phyloP scores from a whole-genome alignment of 2,888 invertebrate genomes.

The Eurytoma adleriae region DNA sequence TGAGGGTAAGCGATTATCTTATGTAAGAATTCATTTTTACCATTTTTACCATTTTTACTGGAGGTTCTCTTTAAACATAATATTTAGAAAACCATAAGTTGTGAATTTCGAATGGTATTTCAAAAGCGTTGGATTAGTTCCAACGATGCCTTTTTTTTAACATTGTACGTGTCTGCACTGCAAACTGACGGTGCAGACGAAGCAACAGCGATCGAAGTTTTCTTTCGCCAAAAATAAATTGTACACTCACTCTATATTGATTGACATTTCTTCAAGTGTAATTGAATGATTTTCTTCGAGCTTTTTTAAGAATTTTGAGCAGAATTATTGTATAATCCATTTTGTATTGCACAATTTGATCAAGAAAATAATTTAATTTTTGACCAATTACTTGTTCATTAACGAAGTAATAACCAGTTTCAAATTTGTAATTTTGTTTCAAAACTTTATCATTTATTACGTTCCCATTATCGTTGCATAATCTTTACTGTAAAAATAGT shows the following conservation, averaged over 20 bases:
- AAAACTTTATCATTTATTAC: too few relatives aligned
- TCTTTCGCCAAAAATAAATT: neutral
- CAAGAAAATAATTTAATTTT: too few relatives aligned
- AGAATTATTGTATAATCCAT: too few relatives aligned
- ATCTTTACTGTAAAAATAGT: too few relatives aligned
- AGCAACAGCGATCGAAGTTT: neutral
- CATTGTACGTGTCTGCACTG: neutral
- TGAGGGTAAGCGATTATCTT: too few relatives aligned
- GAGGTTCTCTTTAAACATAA: neutral
- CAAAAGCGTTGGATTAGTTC: constrained; percentile 6
- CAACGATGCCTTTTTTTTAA: neutral
- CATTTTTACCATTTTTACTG: neutral
- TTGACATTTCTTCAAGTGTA: too few relatives aligned
- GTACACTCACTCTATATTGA: too few relatives aligned
- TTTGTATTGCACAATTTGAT: too few relatives aligned
- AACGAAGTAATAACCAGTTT: too few relatives aligned
- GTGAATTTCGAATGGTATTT: neutral
- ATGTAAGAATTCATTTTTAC: too few relatives aligned
- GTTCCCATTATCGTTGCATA: too few relatives aligned
- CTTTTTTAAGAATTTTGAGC: neutral
- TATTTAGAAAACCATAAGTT: constrained; percentile 5
- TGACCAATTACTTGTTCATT: neutral
- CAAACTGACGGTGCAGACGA: constrained; percentile 3
- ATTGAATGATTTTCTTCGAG: neutral
- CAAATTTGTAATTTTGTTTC: too few relatives aligned